These are phyloP conservation scores for Cepaea hortensis DNA, from an alignment of 2,888 invertebrate genomes.

Conservation along the genomic window DNA sequence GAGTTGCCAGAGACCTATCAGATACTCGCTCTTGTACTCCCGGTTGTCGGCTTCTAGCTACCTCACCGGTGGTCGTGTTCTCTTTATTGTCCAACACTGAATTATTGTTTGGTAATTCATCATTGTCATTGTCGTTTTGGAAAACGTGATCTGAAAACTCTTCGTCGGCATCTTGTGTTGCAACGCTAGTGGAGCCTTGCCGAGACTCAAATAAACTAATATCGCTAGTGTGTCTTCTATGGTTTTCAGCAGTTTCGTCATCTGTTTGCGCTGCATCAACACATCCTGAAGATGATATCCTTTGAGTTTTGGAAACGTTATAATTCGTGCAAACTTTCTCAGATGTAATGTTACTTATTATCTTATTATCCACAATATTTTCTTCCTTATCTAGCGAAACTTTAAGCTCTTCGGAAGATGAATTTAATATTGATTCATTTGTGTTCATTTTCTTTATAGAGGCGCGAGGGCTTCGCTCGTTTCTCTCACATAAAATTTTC, in stretches of 20 bases:
- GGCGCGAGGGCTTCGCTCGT: neutral
- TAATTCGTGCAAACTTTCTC: too few relatives aligned
- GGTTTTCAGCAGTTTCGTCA: too few relatives aligned
- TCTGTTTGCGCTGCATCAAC: too few relatives aligned
- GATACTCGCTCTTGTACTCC: neutral
- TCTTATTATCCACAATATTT: too few relatives aligned
- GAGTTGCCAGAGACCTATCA: slow-evolving; percentile 39
- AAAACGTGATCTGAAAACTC: neutral
- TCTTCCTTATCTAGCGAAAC: neutral
- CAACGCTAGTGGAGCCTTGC: too few relatives aligned
- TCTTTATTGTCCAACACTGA: neutral
- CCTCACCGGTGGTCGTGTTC: neutral
- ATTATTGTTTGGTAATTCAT: neutral
- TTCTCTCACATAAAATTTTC: neutral
- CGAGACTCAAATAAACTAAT: too few relatives aligned
- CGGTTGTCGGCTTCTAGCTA: neutral
- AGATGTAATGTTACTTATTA: neutral
- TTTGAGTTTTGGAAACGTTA: too few relatives aligned
- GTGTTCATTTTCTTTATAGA: neutral
- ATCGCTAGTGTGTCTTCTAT: too few relatives aligned
- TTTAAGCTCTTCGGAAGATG: neutral
- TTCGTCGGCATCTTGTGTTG: too few relatives aligned
- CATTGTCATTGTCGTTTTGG: neutral
- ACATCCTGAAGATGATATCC: too few relatives aligned
- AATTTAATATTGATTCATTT: neutral